A percentile compares a stretch with the other conserved stretches of the same genome.
phyloP scores from a whole-genome alignment of 2,113 vertebrate species.

The Coryphaenoides rupestris region DNA sequence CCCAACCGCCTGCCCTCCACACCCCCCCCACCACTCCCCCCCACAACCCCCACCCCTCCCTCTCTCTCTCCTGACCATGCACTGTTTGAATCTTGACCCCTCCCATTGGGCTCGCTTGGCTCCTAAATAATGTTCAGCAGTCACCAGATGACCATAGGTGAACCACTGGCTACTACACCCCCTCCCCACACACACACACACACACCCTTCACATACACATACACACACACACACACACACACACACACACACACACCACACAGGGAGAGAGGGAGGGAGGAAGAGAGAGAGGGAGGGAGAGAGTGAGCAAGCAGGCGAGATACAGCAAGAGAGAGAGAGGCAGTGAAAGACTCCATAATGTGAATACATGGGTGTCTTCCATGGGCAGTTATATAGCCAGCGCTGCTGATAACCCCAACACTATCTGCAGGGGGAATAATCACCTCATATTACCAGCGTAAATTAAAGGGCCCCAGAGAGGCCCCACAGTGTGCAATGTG shows the following conservation, averaged over 20 bases:
- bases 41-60: constrained; percentile 34
- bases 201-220: background rate
- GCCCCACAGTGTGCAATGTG: background rate
- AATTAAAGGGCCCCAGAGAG: constrained; percentile 61
- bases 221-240: constrained; percentile 3
- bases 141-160: constrained; percentile 45
- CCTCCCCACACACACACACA: background rate
- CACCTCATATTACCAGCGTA: constrained; percentile 62
- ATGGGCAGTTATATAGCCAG: constrained; percentile 32
- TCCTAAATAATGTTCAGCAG: constrained; percentile 55
- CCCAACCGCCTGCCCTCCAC: background rate
- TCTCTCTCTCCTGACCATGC: constrained; percentile 46
- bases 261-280: constrained; percentile 4
- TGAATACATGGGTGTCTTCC: constrained; percentile 42
- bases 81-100: constrained; percentile 65
- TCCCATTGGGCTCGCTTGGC: constrained; percentile 47
- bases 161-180: constrained; percentile 24
- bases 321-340: constrained; percentile 27
- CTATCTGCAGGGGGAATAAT: constrained; percentile 66
- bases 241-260: constrained; percentile 24
- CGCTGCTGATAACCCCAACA: constrained; percentile 55
- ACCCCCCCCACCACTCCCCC: background rate
- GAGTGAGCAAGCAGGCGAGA: no score
- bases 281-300: constrained; percentile 25
- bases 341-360: constrained; percentile 45